Evolutionary conservation across 1,140 invertebrate species (phyloP).

Genomic region (Parapsyche elsis): DNA sequence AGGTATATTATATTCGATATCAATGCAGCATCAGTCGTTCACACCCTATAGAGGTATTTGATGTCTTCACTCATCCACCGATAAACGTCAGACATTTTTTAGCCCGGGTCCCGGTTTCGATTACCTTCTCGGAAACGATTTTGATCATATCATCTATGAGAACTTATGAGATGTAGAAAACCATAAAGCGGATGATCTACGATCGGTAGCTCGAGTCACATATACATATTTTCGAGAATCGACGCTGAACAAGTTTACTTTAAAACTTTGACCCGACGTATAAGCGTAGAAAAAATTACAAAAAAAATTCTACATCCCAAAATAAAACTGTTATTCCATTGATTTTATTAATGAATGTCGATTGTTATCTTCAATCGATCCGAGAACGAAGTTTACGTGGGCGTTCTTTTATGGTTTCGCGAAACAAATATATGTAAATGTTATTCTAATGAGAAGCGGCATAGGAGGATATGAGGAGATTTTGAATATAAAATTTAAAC

Average conservation of each 20-base stretch:
- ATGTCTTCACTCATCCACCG: constrained; percentile 33
- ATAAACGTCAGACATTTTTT: constrained; percentile 29
- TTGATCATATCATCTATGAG: constrained; percentile 43
- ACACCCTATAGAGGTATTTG: constrained; percentile 29
- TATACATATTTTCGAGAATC: constrained; percentile 24
- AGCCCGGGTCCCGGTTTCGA: constrained; percentile 31
- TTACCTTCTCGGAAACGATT: constrained; percentile 40
- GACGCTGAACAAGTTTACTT: background rate
- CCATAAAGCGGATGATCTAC: constrained; percentile 39
- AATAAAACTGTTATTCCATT: too few species aligned
- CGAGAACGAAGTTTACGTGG: constrained; percentile 1
- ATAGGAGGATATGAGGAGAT: background rate
- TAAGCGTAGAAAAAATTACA: background rate
- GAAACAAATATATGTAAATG: background rate
- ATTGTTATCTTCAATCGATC: constrained; percentile 1
- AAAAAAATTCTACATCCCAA: too few species aligned
- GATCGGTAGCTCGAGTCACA: constrained; percentile 18
- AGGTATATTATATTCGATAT: background rate
- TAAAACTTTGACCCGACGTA: background rate
- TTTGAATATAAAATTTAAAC: background rate
- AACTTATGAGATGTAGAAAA: constrained; percentile 21
- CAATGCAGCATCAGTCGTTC: constrained; percentile 13
- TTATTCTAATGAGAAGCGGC: background rate
- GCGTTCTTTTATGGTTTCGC: background rate
- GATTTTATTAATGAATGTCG: background rate